Percentiles rank a stretch among this genome's conserved stretches.
Evolutionary conservation across 2,888 invertebrate genomes (phyloP).

Genomic region (Cheilosia vulpina): DNA sequence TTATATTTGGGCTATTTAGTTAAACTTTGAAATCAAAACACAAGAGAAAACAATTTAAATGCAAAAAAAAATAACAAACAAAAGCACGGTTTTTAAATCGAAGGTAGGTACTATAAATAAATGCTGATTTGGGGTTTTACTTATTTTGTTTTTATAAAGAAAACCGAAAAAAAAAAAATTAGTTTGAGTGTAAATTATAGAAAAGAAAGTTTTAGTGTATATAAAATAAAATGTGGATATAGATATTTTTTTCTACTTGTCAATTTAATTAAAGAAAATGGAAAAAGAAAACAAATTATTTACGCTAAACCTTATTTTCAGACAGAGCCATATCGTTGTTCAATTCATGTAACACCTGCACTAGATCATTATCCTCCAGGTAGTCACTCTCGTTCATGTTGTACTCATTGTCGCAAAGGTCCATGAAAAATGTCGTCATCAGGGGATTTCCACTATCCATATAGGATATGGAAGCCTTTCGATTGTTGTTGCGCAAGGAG

Average conservation of each 20-base stretch:
- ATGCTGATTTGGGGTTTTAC: conserved; percentile 42
- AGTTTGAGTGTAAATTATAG: conserved; percentile 16
- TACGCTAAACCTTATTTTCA: conserved; percentile 28
- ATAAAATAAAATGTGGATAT: conserved; percentile 8
- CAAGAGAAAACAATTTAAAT: conserved; percentile 18
- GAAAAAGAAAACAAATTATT: conserved; percentile 15
- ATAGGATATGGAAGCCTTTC: conserved; percentile 77
- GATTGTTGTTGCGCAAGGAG: conserved; percentile 12
- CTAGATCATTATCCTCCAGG: conserved; percentile 79
- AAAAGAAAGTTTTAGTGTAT: not conserved
- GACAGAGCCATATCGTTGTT: conserved; percentile 76
- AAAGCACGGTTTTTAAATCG: not conserved
- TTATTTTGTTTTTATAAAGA: not conserved
- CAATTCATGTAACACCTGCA: conserved; percentile 80
- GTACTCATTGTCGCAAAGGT: conserved; percentile 81
- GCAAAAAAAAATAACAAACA: conserved; percentile 17
- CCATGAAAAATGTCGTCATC: conserved; percentile 80
- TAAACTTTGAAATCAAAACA: not conserved
- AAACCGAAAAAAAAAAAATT: conserved; percentile 7
- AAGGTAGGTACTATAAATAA: conserved; percentile 26
- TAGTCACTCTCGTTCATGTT: conserved; percentile 79
- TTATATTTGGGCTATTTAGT: conserved; percentile 16
- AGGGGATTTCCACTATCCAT: conserved; percentile 81
- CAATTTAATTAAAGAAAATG: not conserved
- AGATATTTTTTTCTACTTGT: conserved; percentile 4